These are phyloP conservation scores for Lasioglossum baleicum DNA, from an alignment of 1,140 invertebrate genomes.

Conservation along the genomic window DNA sequence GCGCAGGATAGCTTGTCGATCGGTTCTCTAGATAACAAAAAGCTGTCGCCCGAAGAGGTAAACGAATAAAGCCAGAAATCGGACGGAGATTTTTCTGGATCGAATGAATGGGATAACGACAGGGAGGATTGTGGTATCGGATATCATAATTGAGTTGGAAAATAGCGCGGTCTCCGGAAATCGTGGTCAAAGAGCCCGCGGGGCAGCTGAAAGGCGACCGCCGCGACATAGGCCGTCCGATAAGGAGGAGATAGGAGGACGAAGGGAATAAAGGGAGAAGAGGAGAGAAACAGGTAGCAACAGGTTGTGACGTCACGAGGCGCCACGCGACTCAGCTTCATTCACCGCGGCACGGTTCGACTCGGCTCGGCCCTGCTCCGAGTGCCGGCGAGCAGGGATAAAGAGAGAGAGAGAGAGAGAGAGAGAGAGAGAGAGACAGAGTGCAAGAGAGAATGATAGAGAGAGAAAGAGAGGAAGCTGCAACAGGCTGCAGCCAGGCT, in stretches of 20 bases:
- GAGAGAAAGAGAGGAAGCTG: not conserved
- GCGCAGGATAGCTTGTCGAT: too few relatives aligned
- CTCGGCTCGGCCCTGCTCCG: too few relatives aligned
- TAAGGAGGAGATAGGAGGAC: slow-evolving; percentile 18
- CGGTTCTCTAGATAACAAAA: too few relatives aligned
- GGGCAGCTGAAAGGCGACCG: not conserved
- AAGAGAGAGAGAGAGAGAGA: not conserved
- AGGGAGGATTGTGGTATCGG: too few relatives aligned
- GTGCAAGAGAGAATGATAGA: slow-evolving; percentile 14
- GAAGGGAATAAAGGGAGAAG: slow-evolving; percentile 30
- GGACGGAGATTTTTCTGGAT: too few relatives aligned
- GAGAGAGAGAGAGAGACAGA: not conserved
- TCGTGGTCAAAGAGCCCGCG: too few relatives aligned
- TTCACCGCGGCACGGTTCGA: slow-evolving; percentile 59
- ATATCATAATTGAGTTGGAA: too few relatives aligned
- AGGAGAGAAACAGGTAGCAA: slow-evolving; percentile 70
- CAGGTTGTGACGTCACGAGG: slow-evolving; percentile 74
- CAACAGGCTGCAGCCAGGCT: not conserved
- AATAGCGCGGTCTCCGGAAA: too few relatives aligned
- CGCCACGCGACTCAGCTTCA: slow-evolving; percentile 73
- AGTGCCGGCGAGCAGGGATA: not conserved
- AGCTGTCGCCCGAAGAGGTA: too few relatives aligned
- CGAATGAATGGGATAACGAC: too few relatives aligned
- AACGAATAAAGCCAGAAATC: too few relatives aligned
- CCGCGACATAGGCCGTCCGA: not conserved